Base-by-base conservation (phyloP, 2,113 vertebrate genomes). In the Otocyon megalotis region DNA sequence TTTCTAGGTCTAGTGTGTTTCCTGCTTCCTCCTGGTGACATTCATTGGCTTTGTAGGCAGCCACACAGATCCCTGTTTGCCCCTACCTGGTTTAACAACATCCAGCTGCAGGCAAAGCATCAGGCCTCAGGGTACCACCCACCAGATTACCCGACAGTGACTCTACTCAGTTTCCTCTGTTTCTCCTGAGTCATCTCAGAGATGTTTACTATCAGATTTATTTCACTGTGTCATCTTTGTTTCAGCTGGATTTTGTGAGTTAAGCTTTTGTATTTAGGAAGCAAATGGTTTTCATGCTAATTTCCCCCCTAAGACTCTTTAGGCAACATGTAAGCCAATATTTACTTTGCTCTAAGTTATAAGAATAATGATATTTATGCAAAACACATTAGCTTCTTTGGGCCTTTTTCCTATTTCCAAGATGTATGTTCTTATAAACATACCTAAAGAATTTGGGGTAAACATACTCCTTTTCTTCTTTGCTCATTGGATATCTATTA, bases 271-370 rank as follows among this genome's bases (percentile, higher is more conserved):
- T 69, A 81, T 94, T 96, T 92, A 48, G 26, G 32, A 93, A 81
- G 22, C 79, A 96, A 98, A 91, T 94, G 65, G 5, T 58, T 96
- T 98, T 90, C 37, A 79, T 95, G 69, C 60, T 74, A 82, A 96
- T 96, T 77, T 95, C 28, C 82, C 37, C 87, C 58, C 24, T 67
- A 32, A 87, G 77, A 80, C 56, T 93, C 90, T 87, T 62, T 81
- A 72, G 37, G 79, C 53, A 93, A n/a, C 3, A 30, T 69, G 28
- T 76, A 92, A 74, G 48, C 50, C 65, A 86, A n/a, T 96, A 96
- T 86, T 96, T 96, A 16, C 53, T 93, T 90, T 95, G 28, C 50
- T 87, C 19, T n/a, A 83, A 90, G 72, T 35, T 76, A 67, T 11
- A 63, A 86, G 19, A 86, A 77, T 95, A 96, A 97, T 90, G 20